Base-by-base conservation (phyloP, 2,888 invertebrate genomes). In the Nomada hirtipes region DNA sequence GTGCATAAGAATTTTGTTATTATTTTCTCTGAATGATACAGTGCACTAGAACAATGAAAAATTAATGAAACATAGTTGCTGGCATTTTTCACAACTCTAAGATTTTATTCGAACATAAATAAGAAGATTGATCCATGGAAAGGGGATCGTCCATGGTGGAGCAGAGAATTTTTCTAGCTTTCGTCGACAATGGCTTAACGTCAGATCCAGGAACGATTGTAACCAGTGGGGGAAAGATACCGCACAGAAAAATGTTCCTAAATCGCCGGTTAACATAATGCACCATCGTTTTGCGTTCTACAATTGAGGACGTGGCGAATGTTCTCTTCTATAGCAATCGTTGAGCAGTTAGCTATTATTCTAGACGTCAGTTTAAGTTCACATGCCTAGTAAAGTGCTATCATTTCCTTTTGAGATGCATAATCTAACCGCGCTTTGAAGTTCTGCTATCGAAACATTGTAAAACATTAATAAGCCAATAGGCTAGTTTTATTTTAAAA, bases 181-280 rank as follows among this genome's bases (percentile, higher is more conserved):
- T 44, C 52, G n/a, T 44, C 20, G 50, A 23, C 20, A n/a, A 64
- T 50, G 63, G 57, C 68, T 69, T 52, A 78, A 70, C 36, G 69
- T 18, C 11, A 23, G 7, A 18, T 20, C 26, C 44, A n/a, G 53
- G 60, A 64, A 61, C n/a, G 13, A 18, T 18, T 36, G 57, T 10
- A 26, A 68, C 23, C 71, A 15, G 68, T n/a, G 23, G 0, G 64
- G 29, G 61, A 23, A 61, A 61, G 42, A 42, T 50, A 55, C 26
- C 53, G 26, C 65, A 0, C 26, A 11, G 53, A 79, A 57, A 68
- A 80, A 47, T 72, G 79, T 67, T 72, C 61, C 79, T 79, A 79
- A 80, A 80, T 79, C 71, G 79, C 11, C 42, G 61, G 72, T 79
- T 80, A 79, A 72, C 67, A 63, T 79, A 80, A 80, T 80, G 61